A percentile compares a stretch with the other conserved stretches of the same genome.
Conservation (phyloP, 2,113 vertebrate species). For the Chaetorhynchus papuensis region DNA sequence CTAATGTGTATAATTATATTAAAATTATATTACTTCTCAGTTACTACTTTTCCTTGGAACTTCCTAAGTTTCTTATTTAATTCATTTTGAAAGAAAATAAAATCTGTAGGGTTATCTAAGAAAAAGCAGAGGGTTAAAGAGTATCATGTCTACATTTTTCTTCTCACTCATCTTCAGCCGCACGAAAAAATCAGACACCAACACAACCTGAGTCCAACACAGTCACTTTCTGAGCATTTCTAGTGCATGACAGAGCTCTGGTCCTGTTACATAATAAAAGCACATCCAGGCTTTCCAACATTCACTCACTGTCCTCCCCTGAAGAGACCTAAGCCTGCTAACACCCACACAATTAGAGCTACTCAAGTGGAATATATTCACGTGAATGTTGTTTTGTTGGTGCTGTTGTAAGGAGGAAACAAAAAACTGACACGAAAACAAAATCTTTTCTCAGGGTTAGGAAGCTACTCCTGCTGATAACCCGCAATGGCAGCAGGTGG, state of each 20-base stretch:
- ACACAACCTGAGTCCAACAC: not conserved
- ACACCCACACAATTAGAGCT: constrained; percentile 17
- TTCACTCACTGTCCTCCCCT: not conserved
- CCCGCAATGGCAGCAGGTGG: not conserved
- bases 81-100: not conserved
- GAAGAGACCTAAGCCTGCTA: constrained; percentile 12
- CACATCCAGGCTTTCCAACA: not conserved
- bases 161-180: not conserved
- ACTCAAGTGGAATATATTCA: constrained; percentile 15
- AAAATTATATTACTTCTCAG: not conserved
- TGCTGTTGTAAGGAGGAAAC: not conserved
- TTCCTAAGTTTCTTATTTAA: not conserved
- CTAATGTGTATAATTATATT: not conserved
- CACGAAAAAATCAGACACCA: not conserved
- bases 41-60: not conserved
- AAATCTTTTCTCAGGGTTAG: not conserved
- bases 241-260: not conserved
- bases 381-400: not conserved
- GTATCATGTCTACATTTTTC: not conserved
- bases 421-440: not conserved
- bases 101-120: not conserved
- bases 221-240: not conserved
- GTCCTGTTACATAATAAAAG: not conserved
- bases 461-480: not conserved
- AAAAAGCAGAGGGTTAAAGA: not conserved